Evolutionary conservation across 2,113 vertebrate species (phyloP).

Genomic region (Gallinago undulata): DNA sequence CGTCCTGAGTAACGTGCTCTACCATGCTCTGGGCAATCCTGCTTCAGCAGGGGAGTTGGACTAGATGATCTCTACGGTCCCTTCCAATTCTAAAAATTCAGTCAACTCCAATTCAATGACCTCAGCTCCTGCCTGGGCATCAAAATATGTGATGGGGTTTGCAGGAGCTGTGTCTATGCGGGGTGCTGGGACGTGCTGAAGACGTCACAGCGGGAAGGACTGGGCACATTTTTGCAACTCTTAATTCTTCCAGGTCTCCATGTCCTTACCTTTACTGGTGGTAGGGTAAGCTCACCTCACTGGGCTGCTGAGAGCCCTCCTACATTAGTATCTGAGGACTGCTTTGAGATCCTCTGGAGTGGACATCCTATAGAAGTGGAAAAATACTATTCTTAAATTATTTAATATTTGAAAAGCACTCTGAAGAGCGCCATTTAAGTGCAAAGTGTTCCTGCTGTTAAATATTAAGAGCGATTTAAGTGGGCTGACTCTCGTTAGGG

Average conservation of each 20-base stretch:
- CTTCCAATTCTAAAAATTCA: too few species aligned
- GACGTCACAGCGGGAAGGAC: neutral
- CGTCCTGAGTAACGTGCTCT: too few species aligned
- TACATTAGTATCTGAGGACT: neutral
- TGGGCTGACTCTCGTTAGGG: conserved; percentile 43
- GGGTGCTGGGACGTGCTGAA: neutral
- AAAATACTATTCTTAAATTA: conserved; percentile 33
- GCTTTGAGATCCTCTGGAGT: neutral
- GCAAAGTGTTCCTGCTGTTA: conserved; percentile 51
- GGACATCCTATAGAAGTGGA: conserved; percentile 12
- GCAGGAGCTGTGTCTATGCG: neutral
- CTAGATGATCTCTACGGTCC: too few species aligned
- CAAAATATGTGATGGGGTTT: neutral
- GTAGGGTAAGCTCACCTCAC: neutral
- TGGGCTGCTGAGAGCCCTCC: neutral
- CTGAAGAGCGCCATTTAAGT: conserved; percentile 53
- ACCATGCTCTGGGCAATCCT: too few species aligned
- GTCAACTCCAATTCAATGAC: too few species aligned
- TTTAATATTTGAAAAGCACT: conserved; percentile 42
- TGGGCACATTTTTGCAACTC: neutral
- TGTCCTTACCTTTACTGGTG: neutral
- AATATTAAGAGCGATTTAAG: conserved; percentile 60
- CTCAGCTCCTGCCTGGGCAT: neutral
- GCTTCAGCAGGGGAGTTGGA: too few species aligned
- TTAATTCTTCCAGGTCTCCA: neutral